Percentiles rank a stretch among this genome's conserved stretches.
phyloP scores from a whole-genome alignment of 1,140 invertebrate genomes.

The Zaprionus taronus region DNA sequence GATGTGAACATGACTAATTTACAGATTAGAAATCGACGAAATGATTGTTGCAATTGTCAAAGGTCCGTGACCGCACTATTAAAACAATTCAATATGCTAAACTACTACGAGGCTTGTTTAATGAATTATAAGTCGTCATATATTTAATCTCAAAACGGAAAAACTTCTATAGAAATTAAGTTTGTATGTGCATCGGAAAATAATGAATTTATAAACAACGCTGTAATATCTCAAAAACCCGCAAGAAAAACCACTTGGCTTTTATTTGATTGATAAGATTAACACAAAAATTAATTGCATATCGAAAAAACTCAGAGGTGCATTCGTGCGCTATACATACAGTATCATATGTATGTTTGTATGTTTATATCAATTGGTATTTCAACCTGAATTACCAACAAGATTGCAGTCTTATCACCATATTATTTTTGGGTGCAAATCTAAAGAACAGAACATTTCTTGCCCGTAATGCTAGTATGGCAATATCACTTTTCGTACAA shows the following conservation, averaged over 20 bases:
- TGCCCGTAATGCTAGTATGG: background rate
- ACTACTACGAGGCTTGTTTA: background rate
- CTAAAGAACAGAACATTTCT: background rate
- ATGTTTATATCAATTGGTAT: background rate
- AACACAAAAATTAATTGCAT: background rate
- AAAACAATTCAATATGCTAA: background rate
- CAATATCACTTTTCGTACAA: background rate
- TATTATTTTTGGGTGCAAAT: background rate
- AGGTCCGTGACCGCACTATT: conserved; percentile 19
- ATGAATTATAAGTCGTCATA: background rate
- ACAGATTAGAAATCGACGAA: background rate
- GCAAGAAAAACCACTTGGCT: background rate
- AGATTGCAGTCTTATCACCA: background rate
- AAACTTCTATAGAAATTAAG: background rate
- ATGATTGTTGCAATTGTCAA: background rate
- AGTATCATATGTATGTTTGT: background rate
- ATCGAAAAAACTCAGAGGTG: background rate
- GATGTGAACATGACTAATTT: background rate
- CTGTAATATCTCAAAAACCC: background rate
- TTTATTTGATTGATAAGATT: background rate
- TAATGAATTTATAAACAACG: background rate
- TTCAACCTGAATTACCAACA: background rate
- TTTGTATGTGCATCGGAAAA: background rate
- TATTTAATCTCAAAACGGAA: background rate
- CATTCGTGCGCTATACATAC: background rate